Base-by-base conservation (phyloP, 2,888 invertebrate species). In the Plagiodera versicolora region DNA sequence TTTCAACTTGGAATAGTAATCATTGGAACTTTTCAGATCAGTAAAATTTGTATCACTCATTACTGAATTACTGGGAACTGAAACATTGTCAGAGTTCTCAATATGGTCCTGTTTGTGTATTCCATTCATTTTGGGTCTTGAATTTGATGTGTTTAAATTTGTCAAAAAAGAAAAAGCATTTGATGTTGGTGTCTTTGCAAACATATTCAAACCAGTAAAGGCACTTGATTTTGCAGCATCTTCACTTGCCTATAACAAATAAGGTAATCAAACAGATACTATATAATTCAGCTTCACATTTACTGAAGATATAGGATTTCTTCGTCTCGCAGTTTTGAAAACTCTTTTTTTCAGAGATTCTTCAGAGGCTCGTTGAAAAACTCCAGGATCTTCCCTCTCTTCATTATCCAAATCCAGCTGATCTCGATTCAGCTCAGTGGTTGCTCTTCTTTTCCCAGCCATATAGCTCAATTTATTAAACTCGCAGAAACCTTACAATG, bases 371-470 rank as follows among this genome's bases (percentile, higher is more conserved):
- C 81, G 78, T 69, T 83, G 82, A 77, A 93, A 94, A 32, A 82
- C 84, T 8, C 94, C 94, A 67, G 87, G 86, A 71, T 92, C 89
- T 75, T 93, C 92, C 0, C 84, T 82, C 52, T 87, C 87, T 1
- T 91, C 92, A 61, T 86, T 81, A 75, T 94, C 88, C 94, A 94
- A 94, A 75, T 94, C 88, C 94, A 94, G 94, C 77, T 94, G 94
- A 10, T 91, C 89, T 72, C 90, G 91, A 79, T 90, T 93, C 66
- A 95, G 79, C 59, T 93, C 89, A 18, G 84, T 84, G 4, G 88
- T 84, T 24, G 94, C 92, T 69, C 82, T 80, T 65, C 95, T 85
- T 82, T 95, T 95, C 53, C 80, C 78, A 70, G 90, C 84, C 91
- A 91, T 92, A 46, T 57, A 56, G 24, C 6, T 24, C 24, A 50